A percentile compares a stretch with the other conserved stretches of the same genome.
Evolutionary conservation across 1,140 invertebrate species (phyloP).

Genomic region (Meloidogyne floridensis): DNA sequence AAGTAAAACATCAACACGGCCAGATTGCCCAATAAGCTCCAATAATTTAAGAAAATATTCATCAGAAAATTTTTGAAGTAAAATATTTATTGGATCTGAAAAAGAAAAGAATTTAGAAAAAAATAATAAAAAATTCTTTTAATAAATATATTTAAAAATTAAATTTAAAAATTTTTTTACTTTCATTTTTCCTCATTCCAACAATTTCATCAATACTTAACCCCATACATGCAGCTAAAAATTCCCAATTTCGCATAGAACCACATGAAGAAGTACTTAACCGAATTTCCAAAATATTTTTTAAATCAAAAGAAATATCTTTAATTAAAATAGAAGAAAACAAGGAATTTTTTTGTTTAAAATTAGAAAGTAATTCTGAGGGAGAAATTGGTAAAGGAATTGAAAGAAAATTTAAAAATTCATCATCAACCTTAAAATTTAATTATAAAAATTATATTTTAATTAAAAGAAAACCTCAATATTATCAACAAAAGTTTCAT

Average conservation of each 20-base stretch:
- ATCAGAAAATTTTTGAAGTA: constrained; percentile 29
- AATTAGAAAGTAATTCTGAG: background rate
- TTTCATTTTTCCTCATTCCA: background rate
- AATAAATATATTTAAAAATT: background rate
- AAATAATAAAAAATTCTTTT: background rate
- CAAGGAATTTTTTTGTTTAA: background rate
- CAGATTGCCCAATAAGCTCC: constrained; percentile 12
- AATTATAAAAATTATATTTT: background rate
- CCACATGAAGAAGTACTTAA: constrained; percentile 31
- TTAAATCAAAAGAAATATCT: background rate
- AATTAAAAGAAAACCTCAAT: background rate
- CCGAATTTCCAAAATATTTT: constrained; percentile 9
- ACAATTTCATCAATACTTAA: constrained; percentile 36
- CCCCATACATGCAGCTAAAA: constrained; percentile 31
- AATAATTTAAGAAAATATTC: constrained; percentile 23
- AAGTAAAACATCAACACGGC: constrained; percentile 36
- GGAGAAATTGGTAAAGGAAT: background rate
- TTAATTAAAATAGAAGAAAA: background rate
- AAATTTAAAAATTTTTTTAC: background rate
- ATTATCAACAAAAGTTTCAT: background rate
- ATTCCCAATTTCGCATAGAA: constrained; percentile 46
- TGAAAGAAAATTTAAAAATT: background rate
- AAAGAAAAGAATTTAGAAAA: constrained; percentile 4
- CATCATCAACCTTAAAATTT: background rate
- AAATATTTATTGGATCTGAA: constrained; percentile 3